These are phyloP conservation scores for Setophaga coronata DNA, from an alignment of 2,113 vertebrate species.

Conservation along the genomic window DNA sequence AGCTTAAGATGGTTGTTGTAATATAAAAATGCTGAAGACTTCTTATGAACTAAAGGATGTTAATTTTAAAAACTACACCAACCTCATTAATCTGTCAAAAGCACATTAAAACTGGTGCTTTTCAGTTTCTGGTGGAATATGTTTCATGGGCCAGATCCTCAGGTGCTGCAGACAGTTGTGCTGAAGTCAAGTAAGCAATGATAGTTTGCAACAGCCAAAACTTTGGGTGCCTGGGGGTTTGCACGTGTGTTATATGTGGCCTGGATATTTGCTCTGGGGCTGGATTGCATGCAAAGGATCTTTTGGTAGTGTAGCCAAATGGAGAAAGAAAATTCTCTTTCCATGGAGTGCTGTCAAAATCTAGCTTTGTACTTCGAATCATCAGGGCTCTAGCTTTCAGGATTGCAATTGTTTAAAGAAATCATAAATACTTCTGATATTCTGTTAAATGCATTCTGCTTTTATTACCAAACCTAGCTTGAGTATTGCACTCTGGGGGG, in stretches of 20 bases:
- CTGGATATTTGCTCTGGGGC: not conserved
- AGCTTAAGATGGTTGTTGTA: not conserved
- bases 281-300: not conserved
- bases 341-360: not conserved
- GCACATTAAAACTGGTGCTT: constrained; percentile 43
- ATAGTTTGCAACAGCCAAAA: not conserved
- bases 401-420: constrained; percentile 21
- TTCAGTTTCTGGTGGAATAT: constrained; percentile 4
- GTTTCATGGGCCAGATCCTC: not conserved
- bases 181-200: not conserved
- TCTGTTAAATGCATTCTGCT: constrained; percentile 11
- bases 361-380: constrained; percentile 15
- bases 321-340: not conserved
- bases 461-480: not conserved
- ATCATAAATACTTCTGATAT: constrained; percentile 30
- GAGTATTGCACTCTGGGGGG: not conserved
- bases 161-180: not conserved
- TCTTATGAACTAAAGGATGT: constrained; percentile 20
- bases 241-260: not conserved
- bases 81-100: constrained; percentile 32
- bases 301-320: not conserved
- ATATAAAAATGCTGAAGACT: not conserved
- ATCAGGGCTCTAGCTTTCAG: not conserved
- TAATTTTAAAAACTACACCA: not conserved
- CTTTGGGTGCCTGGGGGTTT: not conserved